Evolutionary conservation across 2,113 vertebrate genomes (phyloP).

Genomic region (Psittacara wagleri): DNA sequence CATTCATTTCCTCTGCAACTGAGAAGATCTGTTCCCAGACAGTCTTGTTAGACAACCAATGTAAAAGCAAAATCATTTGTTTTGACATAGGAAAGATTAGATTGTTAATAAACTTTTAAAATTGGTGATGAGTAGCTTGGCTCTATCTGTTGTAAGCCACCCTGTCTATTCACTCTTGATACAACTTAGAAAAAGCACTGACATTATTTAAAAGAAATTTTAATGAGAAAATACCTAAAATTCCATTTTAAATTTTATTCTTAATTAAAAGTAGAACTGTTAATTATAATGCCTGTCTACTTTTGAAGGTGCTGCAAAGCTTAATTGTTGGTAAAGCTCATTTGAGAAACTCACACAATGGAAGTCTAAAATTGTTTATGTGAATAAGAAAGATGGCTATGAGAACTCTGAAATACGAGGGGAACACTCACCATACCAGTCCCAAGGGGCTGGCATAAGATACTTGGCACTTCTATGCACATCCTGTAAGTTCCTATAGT

Average conservation of each 20-base stretch:
- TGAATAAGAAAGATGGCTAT: not conserved
- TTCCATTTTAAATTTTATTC: constrained; percentile 22
- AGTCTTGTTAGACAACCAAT: not conserved
- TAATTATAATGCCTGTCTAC: constrained; percentile 49
- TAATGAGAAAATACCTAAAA: constrained; percentile 27
- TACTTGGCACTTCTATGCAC: not conserved
- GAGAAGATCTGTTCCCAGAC: not conserved
- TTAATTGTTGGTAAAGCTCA: constrained; percentile 26
- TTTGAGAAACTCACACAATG: not conserved
- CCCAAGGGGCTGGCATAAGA: not conserved
- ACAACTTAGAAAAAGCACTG: not conserved
- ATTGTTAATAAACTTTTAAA: not conserved
- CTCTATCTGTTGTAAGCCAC: not conserved
- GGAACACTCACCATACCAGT: rapidly evolving
- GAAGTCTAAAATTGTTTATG: constrained; percentile 1
- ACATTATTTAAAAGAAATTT: not conserved
- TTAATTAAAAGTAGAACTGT: constrained; percentile 50
- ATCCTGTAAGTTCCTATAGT: not conserved
- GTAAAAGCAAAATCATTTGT: not conserved
- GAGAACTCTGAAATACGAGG: not conserved
- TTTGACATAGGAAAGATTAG: not conserved
- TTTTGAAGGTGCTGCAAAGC: constrained; percentile 42
- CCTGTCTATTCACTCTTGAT: not conserved
- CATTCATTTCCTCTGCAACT: not conserved
- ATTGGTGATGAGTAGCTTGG: not conserved